These are phyloP conservation scores for Spilogale gracilis DNA, from an alignment of 2,113 vertebrate genomes.

Conservation along the genomic window DNA sequence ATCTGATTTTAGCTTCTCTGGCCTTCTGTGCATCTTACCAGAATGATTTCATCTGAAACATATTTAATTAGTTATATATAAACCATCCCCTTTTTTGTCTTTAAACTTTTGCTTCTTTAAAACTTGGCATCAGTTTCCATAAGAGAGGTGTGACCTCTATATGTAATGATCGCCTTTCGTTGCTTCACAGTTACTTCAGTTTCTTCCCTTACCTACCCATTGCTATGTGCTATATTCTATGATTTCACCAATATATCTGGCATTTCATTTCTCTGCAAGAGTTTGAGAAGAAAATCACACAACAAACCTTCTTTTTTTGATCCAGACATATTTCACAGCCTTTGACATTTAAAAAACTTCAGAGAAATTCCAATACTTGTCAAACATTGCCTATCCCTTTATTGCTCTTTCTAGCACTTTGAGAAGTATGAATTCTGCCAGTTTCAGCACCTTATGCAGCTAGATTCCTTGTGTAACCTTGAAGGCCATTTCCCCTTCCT, in stretches of 20 bases:
- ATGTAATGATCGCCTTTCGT: slow-evolving; percentile 31
- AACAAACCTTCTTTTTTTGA: slow-evolving; percentile 60
- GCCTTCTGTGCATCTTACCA: slow-evolving; percentile 64
- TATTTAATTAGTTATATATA: slow-evolving; percentile 43
- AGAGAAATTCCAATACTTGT: slow-evolving; percentile 62
- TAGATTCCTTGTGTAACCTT: slow-evolving; percentile 57
- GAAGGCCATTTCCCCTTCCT: slow-evolving; percentile 46
- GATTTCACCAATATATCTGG: slow-evolving; percentile 59
- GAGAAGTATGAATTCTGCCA: slow-evolving; percentile 37
- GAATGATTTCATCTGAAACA: slow-evolving; percentile 55
- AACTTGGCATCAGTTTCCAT: slow-evolving; percentile 19
- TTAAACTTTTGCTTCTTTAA: slow-evolving; percentile 47
- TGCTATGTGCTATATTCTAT: slow-evolving; percentile 49
- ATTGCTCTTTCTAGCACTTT: slow-evolving; percentile 2
- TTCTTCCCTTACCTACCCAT: slow-evolving; percentile 50
- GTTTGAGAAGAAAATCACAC: slow-evolving; percentile 66
- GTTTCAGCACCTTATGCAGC: background rate
- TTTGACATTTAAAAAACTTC: slow-evolving; percentile 69
- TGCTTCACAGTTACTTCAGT: slow-evolving; percentile 26
- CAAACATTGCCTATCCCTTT: slow-evolving; percentile 43
- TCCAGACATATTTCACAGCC: slow-evolving; percentile 61
- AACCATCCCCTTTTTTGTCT: slow-evolving; percentile 38
- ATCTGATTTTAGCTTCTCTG: slow-evolving; percentile 46
- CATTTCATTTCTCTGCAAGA: slow-evolving; percentile 67
- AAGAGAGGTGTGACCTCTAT: background rate